Base-by-base conservation (phyloP, 2,888 invertebrate species). In the Parochlus steinenii region DNA sequence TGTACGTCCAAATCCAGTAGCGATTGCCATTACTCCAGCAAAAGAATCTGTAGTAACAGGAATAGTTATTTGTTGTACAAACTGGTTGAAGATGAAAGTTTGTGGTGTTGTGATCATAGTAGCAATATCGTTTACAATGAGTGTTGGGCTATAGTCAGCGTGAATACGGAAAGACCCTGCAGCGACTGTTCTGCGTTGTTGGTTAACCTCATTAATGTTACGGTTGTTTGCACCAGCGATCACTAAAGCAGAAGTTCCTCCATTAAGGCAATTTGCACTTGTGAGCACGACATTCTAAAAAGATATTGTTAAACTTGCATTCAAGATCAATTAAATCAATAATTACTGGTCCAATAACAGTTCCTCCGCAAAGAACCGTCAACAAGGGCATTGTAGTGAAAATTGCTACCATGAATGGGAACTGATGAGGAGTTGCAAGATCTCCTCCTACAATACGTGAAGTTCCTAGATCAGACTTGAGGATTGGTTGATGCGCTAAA, bases 1-100 rank as follows among this genome's bases (percentile, higher is more conserved):
- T 37, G 42, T 40, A 37, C 39, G 31, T 26, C 51, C 49, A 51
- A 51, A 52, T 32, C 46, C 8, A 2, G 51, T 50, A 52, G 1
- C 51, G 51, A 15, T 51, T 50, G n/a, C 58, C 46, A 3, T 49
- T 47, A 41, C 44, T 56, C 10, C 44, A 56, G n/a, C 53, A 49
- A 1, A 58, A 56, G 8, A 48, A n/a, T n/a, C n/a, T n/a, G n/a
- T n/a, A 6, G 48, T 32, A 5, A 44, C 44, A 1, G 56, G 58
- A 12, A 56, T 55, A 12, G 39, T 1, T 41, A 30, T 22, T 42
- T 48, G 45, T 32, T 6, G 44, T 44, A 2, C 36, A 6, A 31
- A 52, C 35, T 46, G 38, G 56, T 58, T 12, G 56, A 55, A 11
- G 39, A 1, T 41, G 1, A 8, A 28, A 22, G 42, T 49, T 45